A percentile compares a stretch with the other conserved stretches of the same genome.
phyloP scores from a whole-genome alignment of 2,888 invertebrate species.

The Drosophila multiciliata region DNA sequence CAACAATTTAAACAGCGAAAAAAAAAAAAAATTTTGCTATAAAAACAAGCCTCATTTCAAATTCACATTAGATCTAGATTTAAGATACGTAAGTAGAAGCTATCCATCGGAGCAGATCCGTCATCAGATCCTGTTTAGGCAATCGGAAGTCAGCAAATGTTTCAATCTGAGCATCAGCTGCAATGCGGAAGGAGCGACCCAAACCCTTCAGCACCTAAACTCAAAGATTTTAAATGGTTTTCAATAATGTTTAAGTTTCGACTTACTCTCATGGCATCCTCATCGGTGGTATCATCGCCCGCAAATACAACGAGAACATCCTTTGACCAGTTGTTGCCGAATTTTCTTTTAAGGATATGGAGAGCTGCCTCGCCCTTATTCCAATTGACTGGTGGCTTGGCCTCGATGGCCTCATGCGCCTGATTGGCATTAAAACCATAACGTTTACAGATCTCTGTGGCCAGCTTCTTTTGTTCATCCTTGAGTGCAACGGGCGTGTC shows the following conservation, averaged over 20 bases:
- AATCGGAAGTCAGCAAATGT: conserved; percentile 90
- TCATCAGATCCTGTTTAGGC: conserved; percentile 89
- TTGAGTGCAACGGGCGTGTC: conserved; percentile 88
- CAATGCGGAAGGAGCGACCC: conserved; percentile 91
- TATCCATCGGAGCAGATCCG: conserved; percentile 90
- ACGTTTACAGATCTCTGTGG: conserved; percentile 87
- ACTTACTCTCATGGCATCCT: conserved; percentile 93
- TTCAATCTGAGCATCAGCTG: conserved; percentile 88
- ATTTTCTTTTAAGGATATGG: conserved; percentile 90
- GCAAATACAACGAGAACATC: conserved; percentile 91
- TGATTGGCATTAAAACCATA: conserved; percentile 88
- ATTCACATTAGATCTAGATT: not conserved
- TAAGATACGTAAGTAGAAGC: conserved; percentile 66
- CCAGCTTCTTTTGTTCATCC: conserved; percentile 86
- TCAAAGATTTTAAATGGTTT: not conserved
- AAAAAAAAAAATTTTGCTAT: not conserved
- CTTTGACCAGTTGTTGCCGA: conserved; percentile 90
- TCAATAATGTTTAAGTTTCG: too few relatives aligned
- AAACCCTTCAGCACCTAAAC: conserved; percentile 89
- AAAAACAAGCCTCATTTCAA: not conserved
- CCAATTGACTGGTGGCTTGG: conserved; percentile 89
- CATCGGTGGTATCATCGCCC: conserved; percentile 95
- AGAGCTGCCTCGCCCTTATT: conserved; percentile 88
- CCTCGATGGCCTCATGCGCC: conserved; percentile 91
- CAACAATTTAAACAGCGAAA: not conserved